Evolutionary conservation across 1,140 invertebrate species (phyloP).

Genomic region (Philopotamus ludificatus): DNA sequence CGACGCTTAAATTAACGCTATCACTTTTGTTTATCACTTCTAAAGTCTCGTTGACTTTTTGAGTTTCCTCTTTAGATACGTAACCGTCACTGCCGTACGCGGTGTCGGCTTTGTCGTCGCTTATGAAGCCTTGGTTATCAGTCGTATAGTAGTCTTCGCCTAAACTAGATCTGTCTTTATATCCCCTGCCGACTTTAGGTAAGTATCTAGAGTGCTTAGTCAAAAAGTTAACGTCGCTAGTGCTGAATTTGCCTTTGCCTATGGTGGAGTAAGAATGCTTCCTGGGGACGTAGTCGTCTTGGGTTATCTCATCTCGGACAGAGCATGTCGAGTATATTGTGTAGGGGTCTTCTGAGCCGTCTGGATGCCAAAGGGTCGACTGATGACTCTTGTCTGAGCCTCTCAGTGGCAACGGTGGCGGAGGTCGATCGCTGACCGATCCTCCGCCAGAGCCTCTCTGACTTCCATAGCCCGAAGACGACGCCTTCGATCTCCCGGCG

Average conservation of each 20-base stretch:
- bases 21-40: constrained; percentile 13
- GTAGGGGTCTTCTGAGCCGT: constrained; percentile 35
- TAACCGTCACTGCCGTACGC: constrained; percentile 18
- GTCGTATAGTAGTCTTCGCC: constrained; percentile 1
- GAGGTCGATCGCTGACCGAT: constrained; percentile 26
- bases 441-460: constrained; percentile 39
- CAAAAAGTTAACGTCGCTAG: background rate
- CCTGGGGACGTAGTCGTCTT: constrained; percentile 2
- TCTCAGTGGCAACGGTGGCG: constrained; percentile 1
- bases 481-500: constrained; percentile 38
- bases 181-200: constrained; percentile 6
- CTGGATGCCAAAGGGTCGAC: constrained; percentile 18
- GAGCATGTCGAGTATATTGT: constrained; percentile 35
- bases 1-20: background rate
- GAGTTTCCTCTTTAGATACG: constrained; percentile 16
- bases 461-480: constrained; percentile 39
- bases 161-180: background rate
- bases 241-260: background rate
- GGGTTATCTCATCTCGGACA: constrained; percentile 7
- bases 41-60: constrained; percentile 4
- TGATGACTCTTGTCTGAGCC: background rate
- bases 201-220: constrained; percentile 2
- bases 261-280: background rate
- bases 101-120: constrained; percentile 3
- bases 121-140: constrained; percentile 14